Evolutionary conservation across 2,113 vertebrate genomes (phyloP).

Genomic region (Hippoglossus stenolepis): DNA sequence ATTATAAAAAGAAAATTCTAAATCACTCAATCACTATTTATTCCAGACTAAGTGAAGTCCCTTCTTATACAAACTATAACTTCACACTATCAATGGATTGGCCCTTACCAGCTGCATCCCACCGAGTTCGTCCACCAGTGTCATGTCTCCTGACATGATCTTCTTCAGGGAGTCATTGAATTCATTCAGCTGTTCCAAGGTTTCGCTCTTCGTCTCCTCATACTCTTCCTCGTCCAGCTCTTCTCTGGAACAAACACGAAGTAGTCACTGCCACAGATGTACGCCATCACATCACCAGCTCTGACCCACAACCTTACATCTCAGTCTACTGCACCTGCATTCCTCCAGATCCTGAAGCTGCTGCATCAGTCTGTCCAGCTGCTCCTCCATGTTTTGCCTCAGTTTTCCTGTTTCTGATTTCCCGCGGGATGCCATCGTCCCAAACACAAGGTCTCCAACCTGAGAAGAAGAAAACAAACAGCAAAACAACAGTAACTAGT

Average conservation of each 20-base stretch:
- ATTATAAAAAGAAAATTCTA: background rate
- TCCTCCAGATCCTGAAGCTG: conserved; percentile 97
- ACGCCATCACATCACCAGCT: background rate
- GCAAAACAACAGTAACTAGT: background rate
- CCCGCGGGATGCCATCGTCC: conserved; percentile 94
- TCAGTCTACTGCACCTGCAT: conserved; percentile 87
- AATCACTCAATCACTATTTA: background rate
- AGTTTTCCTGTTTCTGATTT: conserved; percentile 94
- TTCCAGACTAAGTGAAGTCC: background rate
- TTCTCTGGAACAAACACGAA: conserved; percentile 81
- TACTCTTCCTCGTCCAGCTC: conserved; percentile 97
- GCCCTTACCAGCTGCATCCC: conserved; percentile 96
- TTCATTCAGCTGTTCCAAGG: conserved; percentile 94
- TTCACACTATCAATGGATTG: background rate
- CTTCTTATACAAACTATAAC: background rate
- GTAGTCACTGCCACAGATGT: background rate
- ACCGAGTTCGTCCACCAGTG: conserved; percentile 94
- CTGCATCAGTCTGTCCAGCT: conserved; percentile 96
- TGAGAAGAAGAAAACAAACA: background rate
- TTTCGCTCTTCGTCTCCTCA: conserved; percentile 97
- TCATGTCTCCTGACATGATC: conserved; percentile 98
- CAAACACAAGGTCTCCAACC: conserved; percentile 4
- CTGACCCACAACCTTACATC: too few relatives aligned
- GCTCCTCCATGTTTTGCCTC: conserved; percentile 97
- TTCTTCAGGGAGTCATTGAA: conserved; percentile 97